These are phyloP conservation scores for Panagrolaimus sp. DNA, from an alignment of 1,140 invertebrate species.

Conservation along the genomic window DNA sequence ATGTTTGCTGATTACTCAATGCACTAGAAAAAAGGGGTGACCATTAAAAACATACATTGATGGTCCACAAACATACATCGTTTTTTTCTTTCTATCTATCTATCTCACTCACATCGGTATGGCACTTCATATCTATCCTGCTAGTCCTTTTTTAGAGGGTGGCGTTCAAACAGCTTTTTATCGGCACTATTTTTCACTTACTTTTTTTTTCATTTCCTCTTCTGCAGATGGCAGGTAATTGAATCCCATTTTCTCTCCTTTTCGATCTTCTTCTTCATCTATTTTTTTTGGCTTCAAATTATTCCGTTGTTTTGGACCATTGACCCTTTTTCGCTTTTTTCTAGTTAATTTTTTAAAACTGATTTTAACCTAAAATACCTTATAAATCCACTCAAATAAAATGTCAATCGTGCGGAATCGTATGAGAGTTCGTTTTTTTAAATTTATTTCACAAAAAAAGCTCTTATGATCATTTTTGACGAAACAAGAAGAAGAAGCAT, in stretches of 20 bases:
- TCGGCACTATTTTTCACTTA: too few relatives aligned
- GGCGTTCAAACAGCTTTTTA: not conserved
- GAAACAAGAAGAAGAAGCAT: too few relatives aligned
- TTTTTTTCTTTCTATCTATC: not conserved
- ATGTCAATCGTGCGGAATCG: slow-evolving; percentile 12
- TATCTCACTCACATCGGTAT: not conserved
- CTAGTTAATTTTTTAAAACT: slow-evolving; percentile 1
- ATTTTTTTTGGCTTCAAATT: too few relatives aligned
- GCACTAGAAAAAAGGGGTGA: not conserved
- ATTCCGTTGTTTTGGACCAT: too few relatives aligned
- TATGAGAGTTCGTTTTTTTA: slow-evolving; percentile 7
- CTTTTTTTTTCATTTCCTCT: not conserved
- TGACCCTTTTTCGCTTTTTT: too few relatives aligned
- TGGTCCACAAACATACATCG: slow-evolving; percentile 9
- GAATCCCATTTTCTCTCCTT: not conserved
- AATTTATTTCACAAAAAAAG: too few relatives aligned
- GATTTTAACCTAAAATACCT: not conserved
- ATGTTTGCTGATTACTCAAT: slow-evolving; percentile 18
- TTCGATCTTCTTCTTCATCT: too few relatives aligned
- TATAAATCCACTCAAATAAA: slow-evolving; percentile 16
- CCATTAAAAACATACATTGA: not conserved
- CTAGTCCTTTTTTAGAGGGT: not conserved
- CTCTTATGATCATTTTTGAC: too few relatives aligned
- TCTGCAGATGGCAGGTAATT: slow-evolving; percentile 12
- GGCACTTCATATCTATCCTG: slow-evolving; percentile 10